Percentiles rank a stretch among this genome's conserved stretches.
Evolutionary conservation across 2,113 vertebrate species (phyloP).

Genomic region (Porphyrio hochstetteri): DNA sequence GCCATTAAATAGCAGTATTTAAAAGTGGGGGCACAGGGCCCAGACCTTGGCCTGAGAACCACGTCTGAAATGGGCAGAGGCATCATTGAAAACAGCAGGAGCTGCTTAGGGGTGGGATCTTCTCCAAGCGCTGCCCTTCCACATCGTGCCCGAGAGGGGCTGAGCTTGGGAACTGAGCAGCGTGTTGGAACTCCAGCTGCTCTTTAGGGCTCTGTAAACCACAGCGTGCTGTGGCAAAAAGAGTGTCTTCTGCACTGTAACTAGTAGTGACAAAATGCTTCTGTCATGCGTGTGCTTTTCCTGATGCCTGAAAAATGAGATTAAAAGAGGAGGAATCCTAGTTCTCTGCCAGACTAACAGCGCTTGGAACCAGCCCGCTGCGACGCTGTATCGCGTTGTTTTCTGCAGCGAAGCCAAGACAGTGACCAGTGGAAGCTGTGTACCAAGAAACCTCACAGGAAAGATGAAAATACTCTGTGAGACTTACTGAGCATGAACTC

Average conservation of each 20-base stretch:
- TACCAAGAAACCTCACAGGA: not conserved
- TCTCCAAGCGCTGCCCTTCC: not conserved
- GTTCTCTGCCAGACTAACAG: not conserved
- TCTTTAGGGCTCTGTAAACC: not conserved
- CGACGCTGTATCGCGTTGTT: not conserved
- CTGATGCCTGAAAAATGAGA: not conserved
- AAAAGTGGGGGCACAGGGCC: not conserved
- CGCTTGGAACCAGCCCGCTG: not conserved
- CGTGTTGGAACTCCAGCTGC: accelerated
- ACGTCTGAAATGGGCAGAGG: not conserved
- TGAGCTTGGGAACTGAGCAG: not conserved
- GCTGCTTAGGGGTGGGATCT: not conserved
- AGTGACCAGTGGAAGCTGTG: not conserved
- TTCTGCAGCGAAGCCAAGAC: not conserved
- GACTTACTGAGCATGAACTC: not conserved
- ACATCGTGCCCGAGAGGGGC: not conserved
- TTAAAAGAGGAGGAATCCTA: not conserved
- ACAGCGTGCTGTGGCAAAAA: not conserved
- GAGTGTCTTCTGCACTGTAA: not conserved
- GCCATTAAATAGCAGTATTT: not conserved
- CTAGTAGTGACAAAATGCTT: not conserved
- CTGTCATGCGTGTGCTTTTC: not conserved
- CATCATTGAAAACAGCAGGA: not conserved
- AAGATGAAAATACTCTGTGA: not conserved
- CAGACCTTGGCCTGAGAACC: not conserved